Evolutionary conservation across 2,888 invertebrate genomes (phyloP).

Genomic region (Andrena praecox): DNA sequence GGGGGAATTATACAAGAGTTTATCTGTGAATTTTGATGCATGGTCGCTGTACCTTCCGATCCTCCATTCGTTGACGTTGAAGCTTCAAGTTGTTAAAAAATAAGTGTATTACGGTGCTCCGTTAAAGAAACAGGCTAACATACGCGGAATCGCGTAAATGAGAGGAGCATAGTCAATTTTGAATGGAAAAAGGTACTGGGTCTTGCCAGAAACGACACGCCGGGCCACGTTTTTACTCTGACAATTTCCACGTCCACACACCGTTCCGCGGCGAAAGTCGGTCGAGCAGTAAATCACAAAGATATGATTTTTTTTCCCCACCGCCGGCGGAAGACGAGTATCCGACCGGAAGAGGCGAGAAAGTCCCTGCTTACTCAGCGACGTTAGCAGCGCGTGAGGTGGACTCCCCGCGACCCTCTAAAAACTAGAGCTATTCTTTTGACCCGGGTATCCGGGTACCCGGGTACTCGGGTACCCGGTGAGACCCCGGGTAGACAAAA

Average conservation of each 20-base stretch:
- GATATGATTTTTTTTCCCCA: conserved; percentile 71
- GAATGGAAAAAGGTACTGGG: conserved; percentile 59
- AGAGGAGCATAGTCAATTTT: conserved; percentile 17
- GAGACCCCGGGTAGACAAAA: too few species aligned
- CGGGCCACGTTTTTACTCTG: conserved; percentile 38
- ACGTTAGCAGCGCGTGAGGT: conserved; percentile 47
- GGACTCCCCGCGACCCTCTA: conserved; percentile 16
- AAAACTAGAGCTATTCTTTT: too few species aligned
- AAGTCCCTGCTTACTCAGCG: conserved; percentile 71
- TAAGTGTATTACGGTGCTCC: neutral
- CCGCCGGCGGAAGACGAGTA: conserved; percentile 68
- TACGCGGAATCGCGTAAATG: neutral
- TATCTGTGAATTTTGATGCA: conserved; percentile 32
- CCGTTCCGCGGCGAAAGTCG: conserved; percentile 63
- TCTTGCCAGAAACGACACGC: conserved; percentile 49
- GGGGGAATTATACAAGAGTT: conserved; percentile 51
- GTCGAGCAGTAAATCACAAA: conserved; percentile 71
- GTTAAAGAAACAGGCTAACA: conserved; percentile 2
- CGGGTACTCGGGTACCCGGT: too few species aligned
- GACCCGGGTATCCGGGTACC: too few species aligned
- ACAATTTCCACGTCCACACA: conserved; percentile 55
- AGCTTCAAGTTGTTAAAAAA: neutral
- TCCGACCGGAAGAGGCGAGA: conserved; percentile 69
- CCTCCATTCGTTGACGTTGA: neutral
- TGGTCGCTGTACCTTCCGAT: conserved; percentile 7